phyloP scores from a whole-genome alignment of 2,888 invertebrate species.

The Parasteatoda lunata region DNA sequence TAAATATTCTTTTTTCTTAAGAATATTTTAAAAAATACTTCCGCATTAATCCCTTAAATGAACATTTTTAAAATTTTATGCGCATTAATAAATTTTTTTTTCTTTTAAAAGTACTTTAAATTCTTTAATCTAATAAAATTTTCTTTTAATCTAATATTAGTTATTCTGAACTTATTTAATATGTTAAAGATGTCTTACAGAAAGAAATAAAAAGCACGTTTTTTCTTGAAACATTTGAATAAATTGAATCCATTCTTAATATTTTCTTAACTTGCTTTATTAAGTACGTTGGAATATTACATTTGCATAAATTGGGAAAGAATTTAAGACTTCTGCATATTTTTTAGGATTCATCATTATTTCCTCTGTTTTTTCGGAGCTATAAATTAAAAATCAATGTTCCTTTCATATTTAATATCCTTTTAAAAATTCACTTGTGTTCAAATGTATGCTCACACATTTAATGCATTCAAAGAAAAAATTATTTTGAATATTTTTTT shows the following conservation, averaged over 20 bases:
- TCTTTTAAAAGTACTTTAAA: neutral
- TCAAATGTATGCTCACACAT: no score
- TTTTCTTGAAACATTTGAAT: constrained; percentile 14
- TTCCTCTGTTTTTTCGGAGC: constrained; percentile 11
- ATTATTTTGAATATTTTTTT: no score
- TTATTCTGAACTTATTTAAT: constrained; percentile 24
- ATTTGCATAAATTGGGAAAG: constrained; percentile 38
- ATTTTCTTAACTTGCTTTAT: constrained; percentile 2
- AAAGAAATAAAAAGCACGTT: neutral
- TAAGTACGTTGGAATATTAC: constrained; percentile 1
- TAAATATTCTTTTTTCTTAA: neutral
- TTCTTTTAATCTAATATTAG: constrained; percentile 16
- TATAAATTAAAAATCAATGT: constrained; percentile 38
- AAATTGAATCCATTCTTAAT: constrained; percentile 16
- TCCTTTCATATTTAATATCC: constrained; percentile 8
- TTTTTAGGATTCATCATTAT: neutral
- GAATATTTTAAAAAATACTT: neutral
- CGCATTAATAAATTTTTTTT: neutral
- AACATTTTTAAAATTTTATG: neutral
- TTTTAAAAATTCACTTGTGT: neutral
- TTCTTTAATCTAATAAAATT: constrained; percentile 29
- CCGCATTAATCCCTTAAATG: neutral
- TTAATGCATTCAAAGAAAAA: no score
- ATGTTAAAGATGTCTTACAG: constrained; percentile 30
- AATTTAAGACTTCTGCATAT: constrained; percentile 12